Evolutionary conservation across 2,888 invertebrate species (phyloP), one percentile per base, ranked within the genome.

Genomic region (Plagiodera versicolora): DNA sequence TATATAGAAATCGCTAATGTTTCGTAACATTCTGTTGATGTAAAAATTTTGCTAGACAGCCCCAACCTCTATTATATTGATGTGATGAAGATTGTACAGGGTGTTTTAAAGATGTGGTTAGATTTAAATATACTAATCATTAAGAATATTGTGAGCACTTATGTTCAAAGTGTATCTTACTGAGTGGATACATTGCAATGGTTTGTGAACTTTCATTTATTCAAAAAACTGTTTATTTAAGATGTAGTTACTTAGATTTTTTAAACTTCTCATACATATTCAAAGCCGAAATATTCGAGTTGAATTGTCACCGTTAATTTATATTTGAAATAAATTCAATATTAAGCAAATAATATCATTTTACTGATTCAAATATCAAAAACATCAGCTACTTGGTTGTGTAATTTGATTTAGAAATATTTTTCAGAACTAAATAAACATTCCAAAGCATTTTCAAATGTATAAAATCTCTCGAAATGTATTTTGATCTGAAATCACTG

Each of bases 401-500:
- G 28, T 56, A 49, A 49, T 19, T 24, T n/a, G 44, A 28, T 17
- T n/a, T 39, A 18, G 32, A 18, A 14, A 50, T 56, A 56, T 16
- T 47, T 56, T 49, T 56, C 52, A 55, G 24, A 50, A 63, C 19
- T 47, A 46, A 56, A 51, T 53, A 32, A 19, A 63, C 78, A 78
- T 78, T 78, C 78, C 78, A 76, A 72, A 77, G 72, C 76, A 76
- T 74, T 77, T 77, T 76, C 76, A 73, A 75, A 73, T 78, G 77
- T 78, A 77, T 78, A n/a, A 39, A 77, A 72, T 74, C 51, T 56
- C 48, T 47, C 70, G 73, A 74, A 75, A 71, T 78, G 78, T 79
- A 77, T 75, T 78, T 78, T 75, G 75, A 77, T 78, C 77, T 75
- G 74, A 77, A 74, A 74, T 72, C 78, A 79, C 78, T 79, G 78